These are phyloP conservation scores for Euplagia quadripunctaria DNA, from an alignment of 2,888 invertebrate species.

Conservation along the genomic window DNA sequence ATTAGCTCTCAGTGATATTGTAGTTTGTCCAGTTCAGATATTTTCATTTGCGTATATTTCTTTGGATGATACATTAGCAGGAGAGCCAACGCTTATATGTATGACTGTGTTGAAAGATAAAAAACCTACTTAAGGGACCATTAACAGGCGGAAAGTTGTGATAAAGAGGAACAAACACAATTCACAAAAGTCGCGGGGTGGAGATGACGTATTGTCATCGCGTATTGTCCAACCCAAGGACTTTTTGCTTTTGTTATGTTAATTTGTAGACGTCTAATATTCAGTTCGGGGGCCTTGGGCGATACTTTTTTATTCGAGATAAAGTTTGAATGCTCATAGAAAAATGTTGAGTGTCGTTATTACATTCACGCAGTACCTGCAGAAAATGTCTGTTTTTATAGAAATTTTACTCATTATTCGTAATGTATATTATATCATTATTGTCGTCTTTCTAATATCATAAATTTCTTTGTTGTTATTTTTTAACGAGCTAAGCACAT, in stretches of 20 bases:
- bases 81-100: background rate
- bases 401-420: background rate
- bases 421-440: background rate
- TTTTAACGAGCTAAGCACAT: background rate
- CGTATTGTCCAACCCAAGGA: constrained; percentile 1
- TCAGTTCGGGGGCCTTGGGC: background rate
- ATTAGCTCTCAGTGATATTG: no score
- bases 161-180: background rate
- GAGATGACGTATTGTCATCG: background rate
- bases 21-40: background rate
- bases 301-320: constrained; percentile 1
- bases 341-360: background rate
- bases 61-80: no score
- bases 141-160: background rate
- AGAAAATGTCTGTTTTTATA: background rate
- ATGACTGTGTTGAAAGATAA: background rate
- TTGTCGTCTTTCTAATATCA: no score
- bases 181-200: background rate
- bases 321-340: background rate
- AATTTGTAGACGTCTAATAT: constrained; percentile 1
- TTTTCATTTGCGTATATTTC: background rate
- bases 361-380: background rate
- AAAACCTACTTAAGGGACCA: background rate
- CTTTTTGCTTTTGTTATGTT: constrained; percentile 10
- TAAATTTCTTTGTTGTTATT: background rate